Conservation (phyloP, 2,888 invertebrate species). For the Drosophila prostipennis region DNA sequence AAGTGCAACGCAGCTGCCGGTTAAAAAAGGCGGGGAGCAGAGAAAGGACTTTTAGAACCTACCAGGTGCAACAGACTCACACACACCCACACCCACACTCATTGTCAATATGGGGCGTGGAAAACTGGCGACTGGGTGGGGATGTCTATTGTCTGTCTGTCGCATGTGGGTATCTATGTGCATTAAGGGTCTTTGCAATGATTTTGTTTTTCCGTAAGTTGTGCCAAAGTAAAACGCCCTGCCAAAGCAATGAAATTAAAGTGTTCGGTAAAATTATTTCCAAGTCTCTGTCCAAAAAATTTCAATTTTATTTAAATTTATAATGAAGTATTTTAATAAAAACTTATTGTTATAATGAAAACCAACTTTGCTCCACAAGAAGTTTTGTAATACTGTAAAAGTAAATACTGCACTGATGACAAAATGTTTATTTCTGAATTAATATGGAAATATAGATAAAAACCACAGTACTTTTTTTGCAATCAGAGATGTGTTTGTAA, state of each 20-base stretch:
- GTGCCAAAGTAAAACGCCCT: slow-evolving; percentile 62
- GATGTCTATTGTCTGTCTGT: slow-evolving; percentile 48
- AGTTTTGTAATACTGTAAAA: too few relatives aligned
- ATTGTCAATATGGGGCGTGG: slow-evolving; percentile 62
- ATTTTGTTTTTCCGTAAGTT: slow-evolving; percentile 49
- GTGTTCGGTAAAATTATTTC: neutral
- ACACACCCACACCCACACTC: slow-evolving; percentile 39
- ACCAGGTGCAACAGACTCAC: slow-evolving; percentile 40
- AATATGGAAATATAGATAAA: neutral
- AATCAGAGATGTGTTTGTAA: neutral
- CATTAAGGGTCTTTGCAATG: slow-evolving; percentile 43
- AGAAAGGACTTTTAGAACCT: slow-evolving; percentile 10
- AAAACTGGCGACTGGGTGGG: slow-evolving; percentile 32
- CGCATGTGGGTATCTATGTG: slow-evolving; percentile 15
- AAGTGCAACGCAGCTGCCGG: slow-evolving; percentile 65
- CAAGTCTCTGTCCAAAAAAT: neutral
- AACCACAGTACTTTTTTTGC: neutral
- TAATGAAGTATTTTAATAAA: too few relatives aligned
- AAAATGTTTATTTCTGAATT: neutral
- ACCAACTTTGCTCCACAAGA: too few relatives aligned
- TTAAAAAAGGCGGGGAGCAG: slow-evolving; percentile 34
- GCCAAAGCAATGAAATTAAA: neutral
- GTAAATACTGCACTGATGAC: neutral
- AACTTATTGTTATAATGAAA: too few relatives aligned
- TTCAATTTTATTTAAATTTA: too few relatives aligned